Evolutionary conservation across 1,140 invertebrate genomes (phyloP).

Genomic region (Sitodiplosis mosellana): DNA sequence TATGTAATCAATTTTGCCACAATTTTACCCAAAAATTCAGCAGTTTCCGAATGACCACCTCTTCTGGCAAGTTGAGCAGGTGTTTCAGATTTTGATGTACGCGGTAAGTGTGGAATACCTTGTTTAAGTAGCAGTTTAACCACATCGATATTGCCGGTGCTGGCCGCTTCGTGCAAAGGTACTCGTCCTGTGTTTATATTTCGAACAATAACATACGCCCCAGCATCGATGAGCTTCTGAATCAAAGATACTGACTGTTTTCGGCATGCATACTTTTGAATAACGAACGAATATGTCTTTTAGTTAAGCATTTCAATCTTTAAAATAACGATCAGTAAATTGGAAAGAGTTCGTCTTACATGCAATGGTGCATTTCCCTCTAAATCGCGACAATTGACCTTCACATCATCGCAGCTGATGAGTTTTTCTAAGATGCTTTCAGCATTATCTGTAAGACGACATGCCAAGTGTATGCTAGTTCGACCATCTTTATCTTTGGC

Average conservation of each 20-base stretch:
- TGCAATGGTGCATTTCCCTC: slow-evolving; percentile 72
- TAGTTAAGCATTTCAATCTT: no score
- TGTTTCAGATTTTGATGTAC: slow-evolving; percentile 52
- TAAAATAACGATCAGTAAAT: no score
- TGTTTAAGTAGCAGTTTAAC: slow-evolving; percentile 49
- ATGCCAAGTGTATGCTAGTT: slow-evolving; percentile 73
- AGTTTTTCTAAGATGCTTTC: slow-evolving; percentile 33
- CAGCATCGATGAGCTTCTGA: slow-evolving; percentile 48
- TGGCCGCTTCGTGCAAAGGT: slow-evolving; percentile 75
- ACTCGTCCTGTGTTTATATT: slow-evolving; percentile 68
- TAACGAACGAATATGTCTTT: slow-evolving; percentile 3
- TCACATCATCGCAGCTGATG: slow-evolving; percentile 54
- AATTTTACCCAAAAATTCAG: slow-evolving; percentile 53
- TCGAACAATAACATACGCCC: slow-evolving; percentile 62
- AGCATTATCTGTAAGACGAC: slow-evolving; percentile 52
- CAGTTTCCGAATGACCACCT: slow-evolving; percentile 49
- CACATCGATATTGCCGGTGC: slow-evolving; percentile 54
- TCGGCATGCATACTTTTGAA: slow-evolving; percentile 67
- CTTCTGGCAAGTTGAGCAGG: slow-evolving; percentile 61
- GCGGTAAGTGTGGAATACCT: slow-evolving; percentile 59
- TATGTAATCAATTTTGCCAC: no score
- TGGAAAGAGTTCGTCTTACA: slow-evolving; percentile 38
- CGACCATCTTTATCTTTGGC: slow-evolving; percentile 78
- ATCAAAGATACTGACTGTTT: slow-evolving; percentile 54
- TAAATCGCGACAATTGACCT: slow-evolving; percentile 65